Percentiles rank a stretch among this genome's conserved stretches.
These are phyloP conservation scores for Frieseomelitta varia DNA, from an alignment of 1,140 invertebrate species.

Conservation along the genomic window DNA sequence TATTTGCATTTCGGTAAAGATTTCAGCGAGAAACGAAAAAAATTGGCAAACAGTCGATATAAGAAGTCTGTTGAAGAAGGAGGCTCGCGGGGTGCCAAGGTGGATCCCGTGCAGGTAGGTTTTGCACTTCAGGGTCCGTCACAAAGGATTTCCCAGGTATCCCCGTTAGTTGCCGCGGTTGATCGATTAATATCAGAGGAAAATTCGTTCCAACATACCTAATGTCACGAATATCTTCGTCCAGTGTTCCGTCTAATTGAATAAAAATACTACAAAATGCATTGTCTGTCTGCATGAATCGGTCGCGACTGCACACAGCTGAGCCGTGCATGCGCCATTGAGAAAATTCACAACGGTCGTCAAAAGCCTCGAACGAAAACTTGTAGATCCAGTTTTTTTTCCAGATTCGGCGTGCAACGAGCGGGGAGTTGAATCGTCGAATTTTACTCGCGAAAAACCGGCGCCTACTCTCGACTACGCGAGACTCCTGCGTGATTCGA, in stretches of 20 bases:
- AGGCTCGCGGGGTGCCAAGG: conserved; percentile 54
- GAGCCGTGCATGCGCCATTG: conserved; percentile 78
- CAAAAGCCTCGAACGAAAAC: conserved; percentile 53
- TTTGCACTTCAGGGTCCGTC: conserved; percentile 48
- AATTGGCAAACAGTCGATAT: conserved; percentile 54
- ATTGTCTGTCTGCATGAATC: conserved; percentile 66
- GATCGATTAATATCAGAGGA: conserved; percentile 28
- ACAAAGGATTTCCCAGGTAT: conserved; percentile 61
- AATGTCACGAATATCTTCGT: conserved; percentile 59
- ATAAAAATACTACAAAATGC: conserved; percentile 71
- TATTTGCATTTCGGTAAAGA: background rate
- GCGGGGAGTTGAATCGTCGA: background rate
- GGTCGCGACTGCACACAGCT: conserved; percentile 70
- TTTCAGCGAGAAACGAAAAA: conserved; percentile 24
- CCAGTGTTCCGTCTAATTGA: conserved; percentile 67
- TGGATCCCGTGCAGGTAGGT: conserved; percentile 70
- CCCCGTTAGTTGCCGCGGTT: conserved; percentile 29
- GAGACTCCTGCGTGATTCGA: background rate
- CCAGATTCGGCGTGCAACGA: background rate
- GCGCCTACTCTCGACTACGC: background rate
- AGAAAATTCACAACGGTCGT: conserved; percentile 70
- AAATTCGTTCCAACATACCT: conserved; percentile 61
- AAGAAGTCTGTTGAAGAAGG: conserved; percentile 55
- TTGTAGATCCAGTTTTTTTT: background rate
- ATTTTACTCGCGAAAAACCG: background rate